These are phyloP conservation scores for Drosophila meridiana DNA, from an alignment of 2,888 invertebrate species.

Conservation along the genomic window DNA sequence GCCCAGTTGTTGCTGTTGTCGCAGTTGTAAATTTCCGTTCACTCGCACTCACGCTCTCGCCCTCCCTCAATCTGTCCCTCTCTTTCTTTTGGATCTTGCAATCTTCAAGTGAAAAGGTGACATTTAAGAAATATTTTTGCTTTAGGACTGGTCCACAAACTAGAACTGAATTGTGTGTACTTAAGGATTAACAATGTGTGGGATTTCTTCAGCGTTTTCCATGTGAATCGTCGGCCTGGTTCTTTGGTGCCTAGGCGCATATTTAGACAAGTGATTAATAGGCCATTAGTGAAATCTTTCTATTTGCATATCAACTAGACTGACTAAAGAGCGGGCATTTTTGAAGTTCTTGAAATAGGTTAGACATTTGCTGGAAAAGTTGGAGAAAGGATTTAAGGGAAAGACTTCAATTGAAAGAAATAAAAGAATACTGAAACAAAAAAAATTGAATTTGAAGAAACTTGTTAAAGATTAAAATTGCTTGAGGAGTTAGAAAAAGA, in stretches of 20 bases:
- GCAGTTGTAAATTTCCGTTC: constrained; percentile 74
- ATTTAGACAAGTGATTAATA: constrained; percentile 73
- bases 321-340: constrained; percentile 17
- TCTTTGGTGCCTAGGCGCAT: constrained; percentile 55
- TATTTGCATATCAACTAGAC: constrained; percentile 39
- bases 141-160: constrained; percentile 39
- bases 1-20: constrained; percentile 34
- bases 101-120: constrained; percentile 67
- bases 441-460: too few species aligned
- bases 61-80: constrained; percentile 5
- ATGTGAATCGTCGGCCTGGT: constrained; percentile 55
- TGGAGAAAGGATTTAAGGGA: not conserved
- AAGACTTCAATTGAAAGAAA: not conserved
- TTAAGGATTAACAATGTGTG: constrained; percentile 76
- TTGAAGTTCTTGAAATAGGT: not conserved
- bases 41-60: constrained; percentile 5
- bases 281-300: constrained; percentile 64
- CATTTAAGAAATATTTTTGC: constrained; percentile 58
- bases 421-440: too few species aligned
- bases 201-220: constrained; percentile 56
- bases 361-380: not conserved
- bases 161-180: constrained; percentile 37
- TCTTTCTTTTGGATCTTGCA: constrained; percentile 19
- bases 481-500: too few species aligned
- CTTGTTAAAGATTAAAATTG: too few species aligned